Conservation (phyloP, 2,797 vertebrate genomes). For the Buphagus erythrorhynchus region DNA sequence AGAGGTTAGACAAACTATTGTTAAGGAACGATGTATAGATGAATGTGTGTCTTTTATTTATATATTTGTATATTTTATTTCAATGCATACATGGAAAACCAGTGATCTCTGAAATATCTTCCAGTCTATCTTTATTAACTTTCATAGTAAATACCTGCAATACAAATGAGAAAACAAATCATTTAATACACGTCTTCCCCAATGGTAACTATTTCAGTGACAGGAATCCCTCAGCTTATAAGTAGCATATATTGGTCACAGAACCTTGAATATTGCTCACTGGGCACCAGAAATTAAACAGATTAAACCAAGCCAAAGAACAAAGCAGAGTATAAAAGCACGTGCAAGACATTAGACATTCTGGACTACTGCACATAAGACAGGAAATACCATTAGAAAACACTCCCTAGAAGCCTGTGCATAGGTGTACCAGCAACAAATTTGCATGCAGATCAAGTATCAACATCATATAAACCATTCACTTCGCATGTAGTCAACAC, state of each 20-base stretch:
- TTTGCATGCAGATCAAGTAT: not conserved
- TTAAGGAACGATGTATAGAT: not conserved
- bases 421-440: not conserved
- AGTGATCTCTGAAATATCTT: not conserved
- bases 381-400: not conserved
- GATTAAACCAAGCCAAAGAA: not conserved
- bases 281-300: not conserved
- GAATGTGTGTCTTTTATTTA: not conserved
- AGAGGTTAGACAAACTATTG: not conserved
- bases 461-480: not conserved
- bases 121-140: not conserved
- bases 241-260: not conserved
- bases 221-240: not conserved
- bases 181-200: not conserved
- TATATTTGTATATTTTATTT: not conserved
- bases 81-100: not conserved
- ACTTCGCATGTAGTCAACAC: not conserved
- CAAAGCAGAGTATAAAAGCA: not conserved
- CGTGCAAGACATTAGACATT: not conserved
- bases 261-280: not conserved
- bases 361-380: not conserved
- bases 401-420: not conserved
- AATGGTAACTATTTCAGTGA: not conserved
- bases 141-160: not conserved
- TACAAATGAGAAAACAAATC: not conserved